Evolutionary conservation across 2,113 vertebrate genomes (phyloP).

Genomic region (Phyllostomus discolor): DNA sequence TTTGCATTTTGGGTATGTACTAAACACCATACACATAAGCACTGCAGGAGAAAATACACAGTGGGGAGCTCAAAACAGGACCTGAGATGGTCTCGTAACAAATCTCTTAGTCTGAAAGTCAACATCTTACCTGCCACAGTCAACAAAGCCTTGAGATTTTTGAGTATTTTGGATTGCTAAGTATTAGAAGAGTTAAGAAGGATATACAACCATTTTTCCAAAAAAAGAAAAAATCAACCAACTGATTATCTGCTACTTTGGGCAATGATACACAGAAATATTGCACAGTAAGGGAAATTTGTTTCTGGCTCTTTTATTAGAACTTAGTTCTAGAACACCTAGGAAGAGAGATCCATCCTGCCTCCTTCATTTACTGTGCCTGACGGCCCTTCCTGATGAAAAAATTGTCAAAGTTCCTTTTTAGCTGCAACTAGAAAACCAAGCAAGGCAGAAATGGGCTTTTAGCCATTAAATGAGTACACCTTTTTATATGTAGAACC

Average conservation of each 20-base stretch:
- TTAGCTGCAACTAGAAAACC: background rate
- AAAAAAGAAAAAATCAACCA: background rate
- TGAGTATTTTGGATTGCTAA: background rate
- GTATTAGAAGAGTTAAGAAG: background rate
- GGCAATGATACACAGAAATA: background rate
- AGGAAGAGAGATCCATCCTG: background rate
- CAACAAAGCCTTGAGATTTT: background rate
- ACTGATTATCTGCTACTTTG: background rate
- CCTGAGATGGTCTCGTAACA: background rate
- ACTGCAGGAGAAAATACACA: background rate
- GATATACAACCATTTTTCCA: background rate
- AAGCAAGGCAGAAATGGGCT: background rate
- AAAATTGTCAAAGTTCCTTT: background rate
- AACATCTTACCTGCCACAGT: background rate
- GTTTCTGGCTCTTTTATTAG: background rate
- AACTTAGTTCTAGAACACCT: background rate
- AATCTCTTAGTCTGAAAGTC: background rate
- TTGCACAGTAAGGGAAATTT: background rate
- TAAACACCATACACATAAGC: rapidly evolving
- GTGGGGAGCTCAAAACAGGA: background rate
- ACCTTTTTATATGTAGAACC: background rate
- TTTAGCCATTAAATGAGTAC: background rate
- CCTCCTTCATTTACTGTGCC: background rate
- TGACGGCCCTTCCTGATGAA: background rate
- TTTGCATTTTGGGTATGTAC: background rate